Base-by-base conservation (phyloP, 2,888 invertebrate species). In the Limnephilus auricula region DNA sequence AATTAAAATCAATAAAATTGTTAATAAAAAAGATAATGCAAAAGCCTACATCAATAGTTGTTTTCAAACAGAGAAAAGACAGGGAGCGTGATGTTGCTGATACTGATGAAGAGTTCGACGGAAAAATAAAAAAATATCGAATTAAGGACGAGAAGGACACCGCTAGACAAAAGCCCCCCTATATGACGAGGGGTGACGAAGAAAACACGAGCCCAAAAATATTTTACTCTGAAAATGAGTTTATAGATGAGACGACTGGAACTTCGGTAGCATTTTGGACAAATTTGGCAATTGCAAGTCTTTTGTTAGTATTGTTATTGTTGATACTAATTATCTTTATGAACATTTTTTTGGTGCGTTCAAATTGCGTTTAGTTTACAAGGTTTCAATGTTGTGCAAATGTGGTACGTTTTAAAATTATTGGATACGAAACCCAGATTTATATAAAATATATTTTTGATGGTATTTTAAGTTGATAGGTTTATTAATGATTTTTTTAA, bases 331-430 rank as follows among this genome's bases (percentile, higher is more conserved):
- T 18, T 9, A 6, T 80, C 10, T n/a, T 30, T 9, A 30, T 89
- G 9, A 80, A 30, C 30, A 31, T 37, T 25, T 89, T 45, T 40
- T 79, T 80, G 31, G 37, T 79, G 25, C 30, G 30, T 2, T 1
- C 12, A 79, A 85, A 50, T 40, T 50, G 85, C 45, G 50, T 85
- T 40, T 89, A 37, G 37, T 89, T 89, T 89, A n/a, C 65, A 65
- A 9, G n/a, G 9, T 25, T n/a, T 65, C 25, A 25, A 65, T 65
- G 25, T 65, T 65, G 13, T 65, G 1, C 6, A 65, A 25, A n/a
- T 65, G 3, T 25, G 25, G 18, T 0, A 25, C 15, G 50, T 4
- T 65, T 65, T 65, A 6, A 65, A 65, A 18, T 65, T 65, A 18
- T 65, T 65, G 4, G 4, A 65, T 2, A 65, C 50, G 6, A 65